Evolutionary conservation across 30 jellyfish, hydroid and myxozoan species (phyloP).

Genomic region (Sanderia malayensis): DNA sequence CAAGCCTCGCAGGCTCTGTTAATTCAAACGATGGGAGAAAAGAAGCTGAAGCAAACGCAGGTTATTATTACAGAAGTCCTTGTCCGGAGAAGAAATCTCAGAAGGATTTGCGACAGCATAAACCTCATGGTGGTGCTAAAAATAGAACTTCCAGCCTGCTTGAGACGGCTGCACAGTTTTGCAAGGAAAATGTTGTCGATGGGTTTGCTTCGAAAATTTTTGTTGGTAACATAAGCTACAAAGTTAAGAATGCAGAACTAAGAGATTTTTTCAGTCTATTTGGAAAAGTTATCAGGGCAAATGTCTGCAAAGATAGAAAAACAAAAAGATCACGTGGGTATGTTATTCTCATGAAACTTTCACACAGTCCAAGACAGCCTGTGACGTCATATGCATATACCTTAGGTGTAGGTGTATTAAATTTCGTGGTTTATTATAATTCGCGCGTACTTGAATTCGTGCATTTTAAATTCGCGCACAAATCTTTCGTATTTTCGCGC

Average conservation of each 20-base stretch:
- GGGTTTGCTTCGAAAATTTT: constrained; percentile 48
- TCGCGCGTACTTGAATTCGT: too few species aligned
- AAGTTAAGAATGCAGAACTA: constrained; percentile 63
- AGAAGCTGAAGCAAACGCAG: constrained; percentile 26
- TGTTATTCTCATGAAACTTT: too few species aligned
- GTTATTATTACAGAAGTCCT: constrained; percentile 45
- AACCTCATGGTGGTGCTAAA: too few species aligned
- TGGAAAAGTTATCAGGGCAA: constrained; percentile 77
- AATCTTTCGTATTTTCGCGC: too few species aligned
- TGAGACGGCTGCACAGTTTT: constrained; percentile 63
- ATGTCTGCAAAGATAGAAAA: constrained; percentile 66
- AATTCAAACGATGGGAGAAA: constrained; percentile 18
- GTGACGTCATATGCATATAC: too few species aligned
- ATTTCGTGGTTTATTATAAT: too few species aligned
- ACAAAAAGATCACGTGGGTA: constrained; percentile 89
- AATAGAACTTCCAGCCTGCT: constrained; percentile 14
- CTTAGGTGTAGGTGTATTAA: too few species aligned
- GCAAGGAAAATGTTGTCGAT: constrained; percentile 45
- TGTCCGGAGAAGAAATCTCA: constrained; percentile 32
- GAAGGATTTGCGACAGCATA: background rate
- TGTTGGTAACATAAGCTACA: constrained; percentile 80
- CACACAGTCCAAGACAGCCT: too few species aligned
- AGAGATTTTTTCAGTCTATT: constrained; percentile 74
- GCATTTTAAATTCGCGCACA: too few species aligned
- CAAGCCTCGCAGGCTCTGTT: constrained; percentile 26